Percentiles rank a stretch among this genome's conserved stretches.
Evolutionary conservation across 2,888 invertebrate genomes (phyloP).

Genomic region (Coecobrya sp.): DNA sequence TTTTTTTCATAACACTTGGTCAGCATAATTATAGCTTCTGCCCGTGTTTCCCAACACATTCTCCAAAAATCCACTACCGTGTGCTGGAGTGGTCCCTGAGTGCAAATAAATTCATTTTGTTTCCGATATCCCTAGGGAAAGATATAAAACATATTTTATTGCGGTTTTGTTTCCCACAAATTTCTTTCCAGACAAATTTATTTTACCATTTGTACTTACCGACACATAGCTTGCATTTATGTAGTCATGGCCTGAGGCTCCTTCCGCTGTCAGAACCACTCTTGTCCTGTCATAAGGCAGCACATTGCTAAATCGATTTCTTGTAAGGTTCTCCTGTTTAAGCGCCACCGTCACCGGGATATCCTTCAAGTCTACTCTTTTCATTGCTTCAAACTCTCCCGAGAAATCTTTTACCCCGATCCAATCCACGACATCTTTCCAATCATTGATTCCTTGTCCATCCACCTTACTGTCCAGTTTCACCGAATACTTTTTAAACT

Average conservation of each 20-base stretch:
- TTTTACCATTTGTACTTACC: conserved; percentile 88
- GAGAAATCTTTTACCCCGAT: conserved; percentile 20
- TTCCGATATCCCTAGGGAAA: conserved; percentile 95
- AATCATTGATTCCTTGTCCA: background rate
- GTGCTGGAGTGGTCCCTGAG: conserved; percentile 98
- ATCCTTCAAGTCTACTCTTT: conserved; percentile 91
- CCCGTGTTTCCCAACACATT: conserved; percentile 99
- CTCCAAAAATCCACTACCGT: conserved; percentile 99
- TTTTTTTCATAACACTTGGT: conserved; percentile 98
- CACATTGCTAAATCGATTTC: conserved; percentile 99
- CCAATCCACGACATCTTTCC: conserved; percentile 2
- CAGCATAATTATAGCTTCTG: conserved; percentile 98
- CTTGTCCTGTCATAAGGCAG: conserved; percentile 99
- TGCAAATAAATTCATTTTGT: conserved; percentile 98
- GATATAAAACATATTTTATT: background rate
- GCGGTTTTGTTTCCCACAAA: background rate
- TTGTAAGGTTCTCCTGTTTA: conserved; percentile 97
- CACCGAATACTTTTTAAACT: conserved; percentile 23
- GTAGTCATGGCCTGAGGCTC: conserved; percentile 93
- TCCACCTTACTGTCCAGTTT: background rate
- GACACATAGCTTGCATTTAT: conserved; percentile 99
- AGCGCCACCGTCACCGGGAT: conserved; percentile 96
- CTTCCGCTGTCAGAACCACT: conserved; percentile 96
- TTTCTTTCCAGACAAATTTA: conserved; percentile 19
- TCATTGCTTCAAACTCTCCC: conserved; percentile 53